Conservation (phyloP, 2,797 vertebrate species). For the Macrochelys suwanniensis region DNA sequence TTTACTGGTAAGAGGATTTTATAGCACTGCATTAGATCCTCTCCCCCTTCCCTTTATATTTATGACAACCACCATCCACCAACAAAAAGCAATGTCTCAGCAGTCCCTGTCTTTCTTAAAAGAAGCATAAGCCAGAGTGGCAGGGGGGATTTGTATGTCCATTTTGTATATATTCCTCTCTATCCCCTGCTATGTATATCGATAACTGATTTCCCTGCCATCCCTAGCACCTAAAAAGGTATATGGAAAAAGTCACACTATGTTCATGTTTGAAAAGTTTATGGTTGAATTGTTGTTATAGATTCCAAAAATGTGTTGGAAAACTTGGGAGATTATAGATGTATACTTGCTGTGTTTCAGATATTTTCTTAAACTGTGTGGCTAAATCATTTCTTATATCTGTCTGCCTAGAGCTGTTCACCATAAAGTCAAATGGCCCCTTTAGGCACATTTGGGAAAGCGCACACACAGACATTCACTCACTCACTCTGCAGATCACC, state of each 20-base stretch:
- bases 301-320: not conserved
- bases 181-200: not conserved
- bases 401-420: not conserved
- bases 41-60: no score
- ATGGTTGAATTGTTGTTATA: not conserved
- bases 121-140: not conserved
- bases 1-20: no score
- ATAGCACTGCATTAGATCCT: no score
- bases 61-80: rapidly evolving
- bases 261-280: not conserved
- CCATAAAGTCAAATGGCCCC: not conserved
- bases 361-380: not conserved
- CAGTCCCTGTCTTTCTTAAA: not conserved
- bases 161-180: not conserved
- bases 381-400: not conserved
- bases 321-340: not conserved
- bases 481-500: not conserved
- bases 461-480: not conserved
- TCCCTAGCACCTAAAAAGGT: not conserved
- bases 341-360: not conserved
- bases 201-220: not conserved
- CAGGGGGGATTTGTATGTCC: not conserved
- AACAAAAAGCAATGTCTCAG: no score
- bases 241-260: not conserved
- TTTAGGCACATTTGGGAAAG: not conserved